These are phyloP conservation scores for Formica aserva DNA, from an alignment of 2,888 invertebrate genomes.

Conservation along the genomic window DNA sequence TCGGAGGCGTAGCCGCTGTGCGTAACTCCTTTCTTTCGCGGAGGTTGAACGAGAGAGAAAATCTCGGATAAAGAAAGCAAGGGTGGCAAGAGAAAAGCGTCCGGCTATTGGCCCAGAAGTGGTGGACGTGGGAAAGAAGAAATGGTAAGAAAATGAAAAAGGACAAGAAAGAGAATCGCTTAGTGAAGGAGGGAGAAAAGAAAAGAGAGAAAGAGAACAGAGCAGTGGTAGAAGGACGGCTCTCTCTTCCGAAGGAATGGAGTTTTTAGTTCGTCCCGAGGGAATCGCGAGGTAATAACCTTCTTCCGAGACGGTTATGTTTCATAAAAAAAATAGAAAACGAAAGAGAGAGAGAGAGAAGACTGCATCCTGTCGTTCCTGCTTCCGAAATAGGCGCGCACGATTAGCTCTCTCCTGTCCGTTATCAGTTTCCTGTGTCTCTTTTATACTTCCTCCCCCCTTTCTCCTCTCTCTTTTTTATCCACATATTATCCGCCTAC, in stretches of 20 bases:
- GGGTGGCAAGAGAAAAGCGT: constrained; percentile 33
- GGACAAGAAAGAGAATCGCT: constrained; percentile 6
- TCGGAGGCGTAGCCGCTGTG: constrained; percentile 52
- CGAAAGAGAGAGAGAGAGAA: constrained; percentile 23
- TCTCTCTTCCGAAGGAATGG: constrained; percentile 62
- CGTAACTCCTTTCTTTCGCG: constrained; percentile 59
- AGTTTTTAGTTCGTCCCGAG: constrained; percentile 71
- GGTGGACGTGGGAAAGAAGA: constrained; percentile 26
- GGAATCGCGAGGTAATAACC: constrained; percentile 76
- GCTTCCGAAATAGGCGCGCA: constrained; percentile 54
- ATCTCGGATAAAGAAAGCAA: neutral
- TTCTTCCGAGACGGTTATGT: constrained; percentile 71
- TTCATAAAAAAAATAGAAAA: constrained; percentile 69
- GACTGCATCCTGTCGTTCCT: constrained; percentile 32
- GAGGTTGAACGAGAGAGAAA: constrained; percentile 43
- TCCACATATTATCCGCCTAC: neutral
- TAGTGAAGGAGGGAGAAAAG: neutral
- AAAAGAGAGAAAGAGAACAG: neutral
- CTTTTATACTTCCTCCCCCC: neutral
- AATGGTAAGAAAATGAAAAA: constrained; percentile 49
- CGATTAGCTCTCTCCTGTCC: constrained; percentile 57
- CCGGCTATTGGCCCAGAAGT: neutral
- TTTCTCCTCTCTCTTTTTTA: neutral
- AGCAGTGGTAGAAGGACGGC: neutral
- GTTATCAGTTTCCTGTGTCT: neutral